A percentile compares a stretch with the other conserved stretches of the same genome.
These are phyloP conservation scores for Acipenser transmontanus DNA, from an alignment of 2,797 vertebrate genomes.

Conservation along the genomic window DNA sequence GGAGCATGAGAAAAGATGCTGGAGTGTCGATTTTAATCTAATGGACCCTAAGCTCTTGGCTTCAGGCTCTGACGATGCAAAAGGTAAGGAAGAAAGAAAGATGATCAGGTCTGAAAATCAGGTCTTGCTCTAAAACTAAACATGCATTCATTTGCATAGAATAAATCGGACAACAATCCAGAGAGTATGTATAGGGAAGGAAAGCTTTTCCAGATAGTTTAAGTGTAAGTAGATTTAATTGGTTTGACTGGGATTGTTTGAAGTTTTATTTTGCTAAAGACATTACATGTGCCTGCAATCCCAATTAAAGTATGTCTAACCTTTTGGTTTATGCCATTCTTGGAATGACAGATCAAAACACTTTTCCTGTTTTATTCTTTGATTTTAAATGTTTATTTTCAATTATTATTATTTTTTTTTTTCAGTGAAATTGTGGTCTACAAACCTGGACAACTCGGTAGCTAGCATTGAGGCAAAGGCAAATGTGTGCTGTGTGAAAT, in stretches of 20 bases:
- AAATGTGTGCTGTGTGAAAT: slow-evolving; percentile 97
- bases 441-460: slow-evolving; percentile 96
- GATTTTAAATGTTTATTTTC: no score
- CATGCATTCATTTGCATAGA: no score
- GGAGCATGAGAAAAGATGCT: slow-evolving; percentile 98
- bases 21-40: slow-evolving; percentile 98
- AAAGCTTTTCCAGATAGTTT: not conserved
- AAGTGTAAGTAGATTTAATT: not conserved
- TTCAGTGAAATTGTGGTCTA: slow-evolving; percentile 95
- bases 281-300: no score
- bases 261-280: not conserved
- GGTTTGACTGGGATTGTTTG: not conserved
- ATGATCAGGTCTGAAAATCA: no score
- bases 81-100: slow-evolving; percentile 64
- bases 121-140: no score
- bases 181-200: no score
- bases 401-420: slow-evolving; percentile 25
- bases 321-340: no score
- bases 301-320: no score
- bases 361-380: no score
- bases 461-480: slow-evolving; percentile 97
- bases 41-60: slow-evolving; percentile 98
- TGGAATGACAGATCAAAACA: no score
- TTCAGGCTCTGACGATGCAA: slow-evolving; percentile 96
- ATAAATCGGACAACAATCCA: no score